phyloP scores from a whole-genome alignment of 2,888 invertebrate species.

The Meliscaeva auricollis region DNA sequence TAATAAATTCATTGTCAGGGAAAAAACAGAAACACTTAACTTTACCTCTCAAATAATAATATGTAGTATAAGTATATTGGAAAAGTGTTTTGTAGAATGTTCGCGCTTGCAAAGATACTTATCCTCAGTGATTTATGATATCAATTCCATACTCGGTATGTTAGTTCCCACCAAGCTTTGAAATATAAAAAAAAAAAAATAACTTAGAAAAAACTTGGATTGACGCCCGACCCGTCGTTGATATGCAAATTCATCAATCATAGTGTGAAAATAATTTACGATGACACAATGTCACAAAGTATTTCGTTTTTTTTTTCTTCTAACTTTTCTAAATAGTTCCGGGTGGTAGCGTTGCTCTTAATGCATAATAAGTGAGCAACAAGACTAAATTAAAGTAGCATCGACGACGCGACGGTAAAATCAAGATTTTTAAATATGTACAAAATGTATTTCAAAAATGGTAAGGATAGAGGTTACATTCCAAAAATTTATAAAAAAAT shows the following conservation, averaged over 20 bases:
- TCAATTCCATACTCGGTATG: conserved; percentile 53
- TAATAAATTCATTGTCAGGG: conserved; percentile 38
- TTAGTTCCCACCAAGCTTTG: conserved; percentile 52
- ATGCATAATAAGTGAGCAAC: not conserved
- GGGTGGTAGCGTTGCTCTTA: not conserved
- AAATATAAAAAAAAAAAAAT: not conserved
- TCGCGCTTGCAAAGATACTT: conserved; percentile 31
- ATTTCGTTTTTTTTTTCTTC: not conserved
- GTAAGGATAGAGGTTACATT: too few relatives aligned
- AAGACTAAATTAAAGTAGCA: not conserved
- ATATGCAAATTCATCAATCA: conserved; percentile 70
- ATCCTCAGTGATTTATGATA: conserved; percentile 62
- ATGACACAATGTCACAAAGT: conserved; percentile 14
- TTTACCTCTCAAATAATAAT: conserved; percentile 13
- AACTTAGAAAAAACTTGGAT: conserved; percentile 33
- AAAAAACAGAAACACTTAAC: conserved; percentile 17
- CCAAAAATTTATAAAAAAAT: too few relatives aligned
- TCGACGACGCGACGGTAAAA: too few relatives aligned
- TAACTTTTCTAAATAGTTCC: not conserved
- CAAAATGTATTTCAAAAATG: too few relatives aligned
- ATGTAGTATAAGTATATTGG: not conserved
- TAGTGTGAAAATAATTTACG: conserved; percentile 69
- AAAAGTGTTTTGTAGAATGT: not conserved
- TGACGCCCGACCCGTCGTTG: conserved; percentile 29
- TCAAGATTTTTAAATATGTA: too few relatives aligned